Percentiles rank a stretch among this genome's conserved stretches.
Evolutionary conservation across 2,113 vertebrate genomes (phyloP).

Genomic region (Corythoichthys haematopterus): DNA sequence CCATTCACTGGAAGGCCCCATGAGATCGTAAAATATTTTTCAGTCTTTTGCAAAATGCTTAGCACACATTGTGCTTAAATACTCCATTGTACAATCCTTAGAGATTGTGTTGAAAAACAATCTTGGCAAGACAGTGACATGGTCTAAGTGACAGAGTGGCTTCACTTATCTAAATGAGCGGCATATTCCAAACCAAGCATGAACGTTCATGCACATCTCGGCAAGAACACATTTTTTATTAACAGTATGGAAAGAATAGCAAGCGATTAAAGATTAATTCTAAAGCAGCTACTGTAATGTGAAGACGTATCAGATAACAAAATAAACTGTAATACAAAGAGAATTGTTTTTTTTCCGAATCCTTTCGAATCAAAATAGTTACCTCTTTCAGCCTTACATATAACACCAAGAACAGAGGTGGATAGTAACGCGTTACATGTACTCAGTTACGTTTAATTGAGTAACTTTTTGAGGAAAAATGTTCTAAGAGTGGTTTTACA

Average conservation of each 20-base stretch:
- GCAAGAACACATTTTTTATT: slow-evolving; percentile 26
- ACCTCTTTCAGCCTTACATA: no score
- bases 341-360: no score
- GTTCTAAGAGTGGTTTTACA: no score
- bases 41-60: slow-evolving; percentile 60
- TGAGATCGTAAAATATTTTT: slow-evolving; percentile 60
- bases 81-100: slow-evolving; percentile 55
- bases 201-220: slow-evolving; percentile 18
- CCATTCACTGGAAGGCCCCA: slow-evolving; percentile 51
- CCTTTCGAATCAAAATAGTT: no score
- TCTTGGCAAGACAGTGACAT: slow-evolving; percentile 31
- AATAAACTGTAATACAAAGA: no score
- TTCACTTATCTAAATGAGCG: slow-evolving; percentile 39
- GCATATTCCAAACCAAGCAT: slow-evolving; percentile 23
- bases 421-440: no score
- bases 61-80: slow-evolving; percentile 55
- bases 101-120: slow-evolving; percentile 55
- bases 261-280: slow-evolving; percentile 2
- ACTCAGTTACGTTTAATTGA: no score
- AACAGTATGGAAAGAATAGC: slow-evolving; percentile 11
- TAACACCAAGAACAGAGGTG: no score
- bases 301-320: no score
- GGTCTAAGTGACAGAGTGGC: slow-evolving; percentile 52
- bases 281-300: not conserved
- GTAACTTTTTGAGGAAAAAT: no score